Conservation (phyloP, 2,113 vertebrate genomes). For the Parus major region DNA sequence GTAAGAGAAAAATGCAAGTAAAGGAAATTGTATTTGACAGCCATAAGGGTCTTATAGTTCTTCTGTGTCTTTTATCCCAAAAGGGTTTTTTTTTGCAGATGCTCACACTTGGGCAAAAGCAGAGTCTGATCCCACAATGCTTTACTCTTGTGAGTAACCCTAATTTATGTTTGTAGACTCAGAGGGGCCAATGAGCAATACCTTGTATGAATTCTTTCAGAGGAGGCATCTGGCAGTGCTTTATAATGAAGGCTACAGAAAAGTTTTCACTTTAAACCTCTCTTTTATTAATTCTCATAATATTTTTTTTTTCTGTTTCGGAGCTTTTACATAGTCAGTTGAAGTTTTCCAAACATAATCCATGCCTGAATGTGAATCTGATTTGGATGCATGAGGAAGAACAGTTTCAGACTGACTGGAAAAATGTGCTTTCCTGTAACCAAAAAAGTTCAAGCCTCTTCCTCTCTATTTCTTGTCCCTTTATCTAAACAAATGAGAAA, state of each 20-base stretch:
- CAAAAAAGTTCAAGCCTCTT: background rate
- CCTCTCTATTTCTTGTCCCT: background rate
- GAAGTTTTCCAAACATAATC: slow-evolving; percentile 18
- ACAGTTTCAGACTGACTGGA: background rate
- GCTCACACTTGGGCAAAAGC: slow-evolving; percentile 34
- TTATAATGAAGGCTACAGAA: slow-evolving; percentile 32
- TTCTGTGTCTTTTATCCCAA: slow-evolving; percentile 72
- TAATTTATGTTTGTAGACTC: slow-evolving; percentile 15
- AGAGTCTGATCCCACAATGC: slow-evolving; percentile 4
- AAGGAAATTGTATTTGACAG: slow-evolving; percentile 78
- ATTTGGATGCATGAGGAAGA: slow-evolving; percentile 23
- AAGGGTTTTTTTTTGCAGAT: slow-evolving; percentile 60
- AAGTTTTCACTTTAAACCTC: slow-evolving; percentile 19
- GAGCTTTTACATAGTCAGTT: background rate
- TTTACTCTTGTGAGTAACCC: slow-evolving; percentile 14
- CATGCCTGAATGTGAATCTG: slow-evolving; percentile 23
- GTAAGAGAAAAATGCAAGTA: slow-evolving; percentile 67
- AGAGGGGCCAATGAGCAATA: slow-evolving; percentile 14
- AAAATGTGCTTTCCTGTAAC: slow-evolving; percentile 9
- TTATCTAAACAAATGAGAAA: slow-evolving; percentile 3
- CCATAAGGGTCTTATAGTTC: slow-evolving; percentile 74
- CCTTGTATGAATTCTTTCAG: slow-evolving; percentile 34
- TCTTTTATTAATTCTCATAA: slow-evolving; percentile 30
- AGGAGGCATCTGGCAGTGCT: slow-evolving; percentile 50
- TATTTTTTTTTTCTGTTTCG: slow-evolving; percentile 3